Evolutionary conservation across 1,140 invertebrate species (phyloP), one percentile per base, ranked within the genome.

Genomic region (Ooceraea biroi): DNA sequence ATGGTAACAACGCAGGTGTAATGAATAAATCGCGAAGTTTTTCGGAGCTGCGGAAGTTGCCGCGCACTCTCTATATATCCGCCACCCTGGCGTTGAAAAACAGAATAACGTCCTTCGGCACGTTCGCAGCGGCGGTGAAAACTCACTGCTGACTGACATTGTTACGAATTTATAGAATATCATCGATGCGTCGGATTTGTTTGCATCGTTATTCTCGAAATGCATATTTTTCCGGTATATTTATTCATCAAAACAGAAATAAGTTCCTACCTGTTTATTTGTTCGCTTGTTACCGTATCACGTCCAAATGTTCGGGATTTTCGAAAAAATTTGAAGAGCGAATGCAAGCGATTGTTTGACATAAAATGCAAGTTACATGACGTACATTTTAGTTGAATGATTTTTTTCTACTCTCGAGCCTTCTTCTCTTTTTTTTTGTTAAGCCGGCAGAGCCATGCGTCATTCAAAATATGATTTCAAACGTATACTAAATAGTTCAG

Each of bases 1-100:
- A 86, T 76, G 73, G 61, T 80, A 86, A 88, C 86, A 76, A 80
- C 68, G 73, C 61, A 48, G 71, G 46, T 84, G 74, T 84, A 86
- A 89, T 84, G 84, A 88, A 89, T 88, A 88, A 89, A 89, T 88
- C 80, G 58, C 44, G 0, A 88, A 82, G 72, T 85, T 85, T 85
- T 87, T 85, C 73, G 58, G 58, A 2, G 14, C 60, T 60, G 60
- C 50, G 58, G 69, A 74, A 77, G 57, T 84, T 78, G 36, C 66
- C 36, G 52, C 74, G 14, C 36, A 10, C 0, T 17, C 48, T 36
- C 44, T 36, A 55, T 84, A 68, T 60, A 71, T 27, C 25, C 44
- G 4, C 17, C 71, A 3, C 14, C 36, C 8, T 55, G 41, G 22
- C 19, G 41, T 65, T 57, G 82, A 83, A 85, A 74, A 86, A 80